Base-by-base conservation (phyloP, 2,797 vertebrate species). In the Sebastes steindachneri region DNA sequence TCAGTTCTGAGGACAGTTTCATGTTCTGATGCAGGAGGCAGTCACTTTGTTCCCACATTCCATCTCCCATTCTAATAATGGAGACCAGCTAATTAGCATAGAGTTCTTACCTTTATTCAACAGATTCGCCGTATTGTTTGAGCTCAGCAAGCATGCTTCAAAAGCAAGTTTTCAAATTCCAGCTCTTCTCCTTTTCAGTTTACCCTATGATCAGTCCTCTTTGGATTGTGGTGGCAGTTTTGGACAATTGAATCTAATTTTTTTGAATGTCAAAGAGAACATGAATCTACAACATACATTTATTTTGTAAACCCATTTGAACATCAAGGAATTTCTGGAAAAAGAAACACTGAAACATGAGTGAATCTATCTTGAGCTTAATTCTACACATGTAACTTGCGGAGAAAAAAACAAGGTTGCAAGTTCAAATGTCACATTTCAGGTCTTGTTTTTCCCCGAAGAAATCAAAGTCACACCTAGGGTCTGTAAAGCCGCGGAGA, bases 1-100 rank as follows among this genome's bases (percentile, higher is more conserved):
- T 96, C 94, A 95, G 95, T 95, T 96, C 93, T 96, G 95, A 96
- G 92, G 91, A 92, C 90, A 94, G 95, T 95, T 95, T 95, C 94
- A 95, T 95, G 95, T 96, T 95, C 92, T 93, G 93, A 95, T 94
- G 94, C 92, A 94, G 90, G 87, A 94, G 90, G 90, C 92, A 88
- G 85, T 80, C 92, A 93, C 94, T 95, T 95, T 95, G 94, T 95
- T 95, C 94, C 94, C 84, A 86, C 92, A 85, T 93, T 93, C 94
- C 88, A 94, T 95, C 94, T 95, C 87, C 93, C 80, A 89, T 95
- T 96, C 94, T 95, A 95, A 94, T 95, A 95, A 96, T 93, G 94
- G 93, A 86, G 90, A 92, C 75, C 82, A 73, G 87, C 92, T 96
- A 95, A 96, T 96, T 96, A 96, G 95, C 94, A 94, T 95, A 93